Conservation (phyloP, 2,888 invertebrate species). For the Zeuzera pyrina region DNA sequence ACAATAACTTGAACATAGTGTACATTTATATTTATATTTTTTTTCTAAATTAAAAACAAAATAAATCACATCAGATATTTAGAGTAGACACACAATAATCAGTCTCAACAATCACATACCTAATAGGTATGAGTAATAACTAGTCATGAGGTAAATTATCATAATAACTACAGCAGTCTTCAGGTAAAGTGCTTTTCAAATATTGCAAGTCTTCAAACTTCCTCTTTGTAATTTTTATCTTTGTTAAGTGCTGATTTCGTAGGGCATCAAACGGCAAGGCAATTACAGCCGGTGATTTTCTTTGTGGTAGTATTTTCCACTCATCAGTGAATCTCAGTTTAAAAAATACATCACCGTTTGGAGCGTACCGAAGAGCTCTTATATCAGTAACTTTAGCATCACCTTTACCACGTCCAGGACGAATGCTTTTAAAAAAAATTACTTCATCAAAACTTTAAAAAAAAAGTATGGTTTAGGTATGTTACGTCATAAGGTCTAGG, state of each 20-base stretch:
- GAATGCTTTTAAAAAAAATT: constrained; percentile 7
- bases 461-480: constrained; percentile 2
- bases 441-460: constrained; percentile 1
- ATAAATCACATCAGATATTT: too few species aligned
- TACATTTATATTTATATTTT: too few species aligned
- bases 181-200: constrained; percentile 7
- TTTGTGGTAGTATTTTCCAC: constrained; percentile 1
- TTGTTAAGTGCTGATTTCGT: constrained; percentile 2
- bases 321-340: constrained; percentile 6
- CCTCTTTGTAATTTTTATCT: constrained; percentile 7
- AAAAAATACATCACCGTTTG: constrained; percentile 8
- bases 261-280: constrained; percentile 1
- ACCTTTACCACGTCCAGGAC: constrained; percentile 7
- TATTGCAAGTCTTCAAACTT: constrained; percentile 10
- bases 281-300: background rate
- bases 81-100: too few species aligned
- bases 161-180: constrained; percentile 11
- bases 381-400: constrained; percentile 11
- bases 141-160: constrained; percentile 10
- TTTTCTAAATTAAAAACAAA: too few species aligned
- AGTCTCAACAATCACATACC: too few species aligned
- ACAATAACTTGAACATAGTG: too few species aligned
- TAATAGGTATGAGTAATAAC: too few species aligned
- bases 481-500: constrained; percentile 2
- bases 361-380: constrained; percentile 9